Conservation (phyloP, 2,888 invertebrate genomes). For the Timema podura region DNA sequence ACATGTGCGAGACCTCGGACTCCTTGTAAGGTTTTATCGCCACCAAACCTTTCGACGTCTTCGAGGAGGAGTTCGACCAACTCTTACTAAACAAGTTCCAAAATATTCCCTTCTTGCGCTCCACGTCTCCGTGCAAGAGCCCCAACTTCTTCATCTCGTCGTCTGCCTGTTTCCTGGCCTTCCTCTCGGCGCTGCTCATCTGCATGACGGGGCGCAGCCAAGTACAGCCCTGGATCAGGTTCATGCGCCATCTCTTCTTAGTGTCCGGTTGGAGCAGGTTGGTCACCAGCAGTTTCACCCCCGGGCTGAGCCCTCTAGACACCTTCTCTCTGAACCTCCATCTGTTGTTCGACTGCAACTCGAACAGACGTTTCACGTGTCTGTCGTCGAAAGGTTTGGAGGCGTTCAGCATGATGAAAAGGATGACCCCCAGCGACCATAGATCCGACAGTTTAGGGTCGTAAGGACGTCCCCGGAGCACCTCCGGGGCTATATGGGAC, state of each 20-base stretch:
- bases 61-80: too few species aligned
- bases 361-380: slow-evolving; percentile 66
- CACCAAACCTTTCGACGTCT: too few species aligned
- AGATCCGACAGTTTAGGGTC: slow-evolving; percentile 69
- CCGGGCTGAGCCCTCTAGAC: slow-evolving; percentile 51
- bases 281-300: slow-evolving; percentile 55
- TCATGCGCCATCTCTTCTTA: slow-evolving; percentile 54
- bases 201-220: too few species aligned
- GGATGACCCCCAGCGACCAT: slow-evolving; percentile 71
- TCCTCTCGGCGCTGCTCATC: too few species aligned
- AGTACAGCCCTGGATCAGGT: slow-evolving; percentile 35
- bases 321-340: slow-evolving; percentile 68
- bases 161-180: too few species aligned
- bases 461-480: slow-evolving; percentile 69
- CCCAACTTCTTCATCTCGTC: too few species aligned
- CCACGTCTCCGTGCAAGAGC: too few species aligned
- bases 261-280: slow-evolving; percentile 67
- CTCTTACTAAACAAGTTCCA: too few species aligned
- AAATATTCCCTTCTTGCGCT: too few species aligned
- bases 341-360: slow-evolving; percentile 59
- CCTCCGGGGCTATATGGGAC: slow-evolving; percentile 86
- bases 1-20: too few species aligned
- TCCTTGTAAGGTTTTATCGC: too few species aligned
- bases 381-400: slow-evolving; percentile 79
- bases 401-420: slow-evolving; percentile 80